A percentile compares a stretch with the other conserved stretches of the same genome.
phyloP scores from a whole-genome alignment of 2,888 invertebrate genomes.

The Melieria picta region DNA sequence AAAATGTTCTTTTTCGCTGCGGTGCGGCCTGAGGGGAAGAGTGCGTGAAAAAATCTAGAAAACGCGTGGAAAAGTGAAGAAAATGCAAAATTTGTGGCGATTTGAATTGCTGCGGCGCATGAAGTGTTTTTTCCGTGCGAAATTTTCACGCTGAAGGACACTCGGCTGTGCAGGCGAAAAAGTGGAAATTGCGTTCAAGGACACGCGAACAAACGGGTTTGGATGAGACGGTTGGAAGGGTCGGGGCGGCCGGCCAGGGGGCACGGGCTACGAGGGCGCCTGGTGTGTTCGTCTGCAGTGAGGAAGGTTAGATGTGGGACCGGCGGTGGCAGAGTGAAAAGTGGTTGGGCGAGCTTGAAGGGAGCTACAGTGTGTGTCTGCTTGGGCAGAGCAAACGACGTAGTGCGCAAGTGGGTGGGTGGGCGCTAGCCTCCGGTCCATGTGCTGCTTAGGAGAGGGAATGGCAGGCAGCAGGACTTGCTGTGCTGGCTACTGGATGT shows the following conservation, averaged over 20 bases:
- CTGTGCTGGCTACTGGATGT: not conserved
- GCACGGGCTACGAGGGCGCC: slow-evolving; percentile 24
- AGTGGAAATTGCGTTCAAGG: slow-evolving; percentile 59
- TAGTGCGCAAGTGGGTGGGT: too few species aligned
- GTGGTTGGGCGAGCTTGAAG: too few species aligned
- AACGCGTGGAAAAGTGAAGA: slow-evolving; percentile 51
- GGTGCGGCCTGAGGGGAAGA: slow-evolving; percentile 37
- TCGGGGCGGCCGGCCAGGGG: slow-evolving; percentile 1
- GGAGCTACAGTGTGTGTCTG: too few species aligned
- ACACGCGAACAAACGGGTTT: slow-evolving; percentile 42
- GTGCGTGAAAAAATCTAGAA: slow-evolving; percentile 43
- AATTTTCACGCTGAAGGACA: slow-evolving; percentile 36
- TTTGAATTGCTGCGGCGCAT: not conserved
- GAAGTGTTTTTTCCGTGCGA: not conserved
- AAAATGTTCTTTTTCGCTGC: slow-evolving; percentile 21
- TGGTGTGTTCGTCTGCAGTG: slow-evolving; percentile 21
- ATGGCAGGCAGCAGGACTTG: not conserved
- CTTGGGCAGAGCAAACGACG: too few species aligned
- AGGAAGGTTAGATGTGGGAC: too few species aligned
- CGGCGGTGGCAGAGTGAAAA: too few species aligned
- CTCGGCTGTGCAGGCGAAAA: slow-evolving; percentile 47
- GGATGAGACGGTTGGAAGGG: slow-evolving; percentile 10
- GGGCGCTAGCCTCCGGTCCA: too few species aligned
- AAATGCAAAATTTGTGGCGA: not conserved
- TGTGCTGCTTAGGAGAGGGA: not conserved